phyloP scores from a whole-genome alignment of 2,888 invertebrate species.

The Fabriciana adippe region DNA sequence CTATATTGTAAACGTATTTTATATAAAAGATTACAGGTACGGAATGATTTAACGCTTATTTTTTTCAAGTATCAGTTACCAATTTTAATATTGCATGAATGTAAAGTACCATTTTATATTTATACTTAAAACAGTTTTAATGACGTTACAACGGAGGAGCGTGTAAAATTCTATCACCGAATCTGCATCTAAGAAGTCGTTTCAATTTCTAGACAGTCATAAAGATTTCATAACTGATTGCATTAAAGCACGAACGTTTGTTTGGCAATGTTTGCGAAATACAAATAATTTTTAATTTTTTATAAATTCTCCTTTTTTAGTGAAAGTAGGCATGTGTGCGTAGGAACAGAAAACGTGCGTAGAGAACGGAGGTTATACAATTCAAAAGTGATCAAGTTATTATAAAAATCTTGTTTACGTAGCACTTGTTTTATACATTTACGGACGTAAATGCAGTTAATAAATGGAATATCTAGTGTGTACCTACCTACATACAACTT shows the following conservation, averaged over 20 bases:
- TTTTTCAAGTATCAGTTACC: no score
- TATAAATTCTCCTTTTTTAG: constrained; percentile 13
- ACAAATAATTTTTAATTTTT: constrained; percentile 23
- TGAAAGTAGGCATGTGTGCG: constrained; percentile 21
- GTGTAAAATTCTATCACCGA: constrained; percentile 25
- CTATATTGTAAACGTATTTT: no score
- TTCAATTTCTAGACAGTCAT: constrained; percentile 22
- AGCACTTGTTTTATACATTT: neutral
- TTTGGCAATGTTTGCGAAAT: constrained; percentile 29
- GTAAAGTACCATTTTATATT: neutral
- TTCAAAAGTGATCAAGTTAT: constrained; percentile 19
- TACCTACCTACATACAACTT: no score
- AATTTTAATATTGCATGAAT: no score
- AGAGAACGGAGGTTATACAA: constrained; percentile 4
- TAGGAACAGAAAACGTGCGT: no score
- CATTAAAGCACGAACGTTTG: constrained; percentile 26
- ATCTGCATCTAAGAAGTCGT: constrained; percentile 23
- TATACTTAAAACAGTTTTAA: neutral
- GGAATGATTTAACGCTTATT: no score
- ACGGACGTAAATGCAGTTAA: no score
- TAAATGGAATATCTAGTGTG: no score
- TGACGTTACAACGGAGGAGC: constrained; percentile 3
- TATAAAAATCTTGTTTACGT: constrained; percentile 15
- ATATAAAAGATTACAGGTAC: no score
- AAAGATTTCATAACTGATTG: constrained; percentile 31